Conservation (phyloP, 2,797 vertebrate species). For the Bradypodion ventrale region DNA sequence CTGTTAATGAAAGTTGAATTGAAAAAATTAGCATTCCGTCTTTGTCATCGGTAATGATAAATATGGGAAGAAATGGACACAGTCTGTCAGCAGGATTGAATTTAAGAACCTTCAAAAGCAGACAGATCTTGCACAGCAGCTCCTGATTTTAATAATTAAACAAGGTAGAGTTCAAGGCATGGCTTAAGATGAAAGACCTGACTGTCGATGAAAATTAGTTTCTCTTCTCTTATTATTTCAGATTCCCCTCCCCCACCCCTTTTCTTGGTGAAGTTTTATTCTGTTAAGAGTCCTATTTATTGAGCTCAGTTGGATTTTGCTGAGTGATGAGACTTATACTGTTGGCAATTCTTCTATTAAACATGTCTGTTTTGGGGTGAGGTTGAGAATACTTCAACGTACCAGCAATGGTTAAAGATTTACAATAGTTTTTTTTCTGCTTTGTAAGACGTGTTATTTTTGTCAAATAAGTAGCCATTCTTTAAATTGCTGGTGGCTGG, state of each 20-base stretch:
- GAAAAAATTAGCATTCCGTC: slow-evolving; percentile 77
- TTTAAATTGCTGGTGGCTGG: background rate
- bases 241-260: slow-evolving; percentile 47
- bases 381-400: background rate
- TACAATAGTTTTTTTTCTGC: background rate
- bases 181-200: slow-evolving; percentile 83
- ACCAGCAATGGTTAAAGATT: background rate
- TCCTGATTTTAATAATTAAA: slow-evolving; percentile 90
- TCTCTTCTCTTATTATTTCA: slow-evolving; percentile 73
- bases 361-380: slow-evolving; percentile 17
- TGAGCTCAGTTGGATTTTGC: slow-evolving; percentile 54
- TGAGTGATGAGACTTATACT: slow-evolving; percentile 57
- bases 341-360: slow-evolving; percentile 49
- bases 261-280: slow-evolving; percentile 67
- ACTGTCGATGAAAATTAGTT: slow-evolving; percentile 86
- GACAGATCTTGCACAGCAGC: slow-evolving; percentile 75
- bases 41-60: slow-evolving; percentile 76
- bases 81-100: slow-evolving; percentile 87
- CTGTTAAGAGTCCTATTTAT: slow-evolving; percentile 75
- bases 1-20: slow-evolving; percentile 79
- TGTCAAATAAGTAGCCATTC: background rate
- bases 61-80: slow-evolving; percentile 77
- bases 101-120: slow-evolving; percentile 86
- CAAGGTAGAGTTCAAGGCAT: slow-evolving; percentile 83
- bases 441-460: background rate